Conservation (phyloP, 2,888 invertebrate species). For the Epistrophe grossulariae region DNA sequence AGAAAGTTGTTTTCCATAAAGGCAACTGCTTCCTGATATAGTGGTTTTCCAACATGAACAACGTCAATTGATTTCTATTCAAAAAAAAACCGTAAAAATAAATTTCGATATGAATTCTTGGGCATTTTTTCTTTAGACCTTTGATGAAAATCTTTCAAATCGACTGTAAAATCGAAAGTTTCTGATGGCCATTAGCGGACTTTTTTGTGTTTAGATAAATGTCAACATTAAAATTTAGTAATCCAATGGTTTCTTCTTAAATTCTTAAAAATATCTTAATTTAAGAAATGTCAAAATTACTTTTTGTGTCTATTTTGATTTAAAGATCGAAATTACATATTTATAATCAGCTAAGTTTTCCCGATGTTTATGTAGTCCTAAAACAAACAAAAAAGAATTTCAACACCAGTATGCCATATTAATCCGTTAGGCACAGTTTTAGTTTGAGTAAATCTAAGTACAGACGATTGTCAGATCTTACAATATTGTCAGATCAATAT, state of each 20-base stretch:
- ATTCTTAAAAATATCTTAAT: not conserved
- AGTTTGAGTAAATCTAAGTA: too few species aligned
- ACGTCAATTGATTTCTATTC: constrained; percentile 43
- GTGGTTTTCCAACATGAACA: constrained; percentile 21
- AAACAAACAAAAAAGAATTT: too few species aligned
- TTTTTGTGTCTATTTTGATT: not conserved
- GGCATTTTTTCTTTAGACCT: not conserved
- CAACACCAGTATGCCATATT: too few species aligned
- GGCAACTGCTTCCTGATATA: constrained; percentile 34
- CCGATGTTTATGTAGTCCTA: too few species aligned
- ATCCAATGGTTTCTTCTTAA: not conserved
- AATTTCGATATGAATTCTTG: not conserved
- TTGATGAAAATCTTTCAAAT: constrained; percentile 1
- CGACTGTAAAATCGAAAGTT: not conserved
- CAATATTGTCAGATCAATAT: too few species aligned
- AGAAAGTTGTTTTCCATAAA: constrained; percentile 52
- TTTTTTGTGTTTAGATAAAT: not conserved
- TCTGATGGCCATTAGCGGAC: not conserved
- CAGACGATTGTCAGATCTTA: too few species aligned
- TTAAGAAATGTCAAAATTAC: not conserved
- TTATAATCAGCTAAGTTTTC: not conserved
- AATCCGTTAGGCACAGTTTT: too few species aligned
- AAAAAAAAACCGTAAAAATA: not conserved
- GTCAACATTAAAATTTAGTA: not conserved
- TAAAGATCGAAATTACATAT: not conserved